Percentiles rank a stretch among this genome's conserved stretches.
Conservation (phyloP, 2,113 vertebrate genomes). For the Xenopus laevis region DNA sequence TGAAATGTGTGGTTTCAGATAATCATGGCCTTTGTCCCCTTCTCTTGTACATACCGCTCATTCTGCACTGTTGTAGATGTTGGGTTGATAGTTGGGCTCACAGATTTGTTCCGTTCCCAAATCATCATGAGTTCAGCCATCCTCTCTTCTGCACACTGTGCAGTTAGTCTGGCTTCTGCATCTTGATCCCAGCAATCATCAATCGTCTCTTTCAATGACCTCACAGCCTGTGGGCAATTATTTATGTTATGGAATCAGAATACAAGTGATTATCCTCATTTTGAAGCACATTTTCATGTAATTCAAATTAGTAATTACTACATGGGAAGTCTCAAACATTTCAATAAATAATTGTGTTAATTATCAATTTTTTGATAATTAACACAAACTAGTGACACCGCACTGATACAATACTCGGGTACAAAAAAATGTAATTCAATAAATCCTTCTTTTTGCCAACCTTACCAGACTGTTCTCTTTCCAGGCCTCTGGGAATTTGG, state of each 20-base stretch:
- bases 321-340: too few species aligned
- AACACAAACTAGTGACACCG: too few species aligned
- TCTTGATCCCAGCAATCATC: slow-evolving; percentile 99
- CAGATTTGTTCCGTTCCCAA: slow-evolving; percentile 96
- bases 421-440: too few species aligned
- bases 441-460: too few species aligned
- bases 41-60: slow-evolving; percentile 73
- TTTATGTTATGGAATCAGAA: slow-evolving; percentile 1
- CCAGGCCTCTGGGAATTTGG: slow-evolving; percentile 98
- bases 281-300: too few species aligned
- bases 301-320: too few species aligned
- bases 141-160: slow-evolving; percentile 94
- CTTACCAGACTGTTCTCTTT: slow-evolving; percentile 97
- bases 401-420: too few species aligned
- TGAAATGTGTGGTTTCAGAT: neutral
- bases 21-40: neutral
- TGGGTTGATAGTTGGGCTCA: slow-evolving; percentile 95
- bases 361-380: too few species aligned
- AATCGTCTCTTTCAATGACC: slow-evolving; percentile 96
- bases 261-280: too few species aligned
- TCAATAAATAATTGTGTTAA: too few species aligned
- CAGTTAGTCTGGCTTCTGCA: slow-evolving; percentile 93
- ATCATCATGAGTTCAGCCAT: slow-evolving; percentile 96
- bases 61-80: slow-evolving; percentile 97
- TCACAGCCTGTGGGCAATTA: slow-evolving; percentile 78